A percentile compares a stretch with the other conserved stretches of the same genome.
Conservation (phyloP, 2,888 invertebrate species). For the Pelosia muscerda region DNA sequence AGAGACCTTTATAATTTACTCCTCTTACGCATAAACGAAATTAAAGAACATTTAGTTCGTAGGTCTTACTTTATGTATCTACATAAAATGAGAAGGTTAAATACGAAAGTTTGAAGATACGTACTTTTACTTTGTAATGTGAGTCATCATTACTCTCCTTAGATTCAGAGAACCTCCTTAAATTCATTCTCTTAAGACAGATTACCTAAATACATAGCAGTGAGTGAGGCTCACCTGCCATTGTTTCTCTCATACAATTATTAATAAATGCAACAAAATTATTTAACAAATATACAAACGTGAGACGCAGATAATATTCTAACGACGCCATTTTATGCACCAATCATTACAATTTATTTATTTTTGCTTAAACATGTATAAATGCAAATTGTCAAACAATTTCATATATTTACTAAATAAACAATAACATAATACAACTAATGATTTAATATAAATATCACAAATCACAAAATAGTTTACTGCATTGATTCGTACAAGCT, state of each 20-base stretch:
- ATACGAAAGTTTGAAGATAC: neutral
- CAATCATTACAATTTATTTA: slow-evolving; percentile 31
- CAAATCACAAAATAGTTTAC: slow-evolving; percentile 58
- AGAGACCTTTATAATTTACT: neutral
- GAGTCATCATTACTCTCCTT: neutral
- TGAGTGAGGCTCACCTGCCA: slow-evolving; percentile 11
- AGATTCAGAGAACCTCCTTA: too few species aligned
- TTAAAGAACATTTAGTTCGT: neutral
- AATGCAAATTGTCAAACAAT: slow-evolving; percentile 74
- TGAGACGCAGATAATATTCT: slow-evolving; percentile 41
- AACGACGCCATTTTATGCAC: slow-evolving; percentile 64
- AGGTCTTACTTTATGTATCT: neutral
- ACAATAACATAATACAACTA: slow-evolving; percentile 35
- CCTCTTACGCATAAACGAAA: neutral
- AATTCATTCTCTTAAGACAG: too few species aligned
- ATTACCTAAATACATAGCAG: neutral
- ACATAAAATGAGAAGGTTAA: neutral
- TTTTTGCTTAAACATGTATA: slow-evolving; percentile 43
- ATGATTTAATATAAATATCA: slow-evolving; percentile 60
- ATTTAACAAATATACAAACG: slow-evolving; percentile 48
- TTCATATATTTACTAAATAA: slow-evolving; percentile 58
- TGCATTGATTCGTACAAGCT: slow-evolving; percentile 29
- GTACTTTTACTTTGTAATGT: neutral
- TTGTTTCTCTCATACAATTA: slow-evolving; percentile 30
- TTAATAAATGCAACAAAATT: slow-evolving; percentile 72